Evolutionary conservation across 2,888 invertebrate species (phyloP).

Genomic region (Acanthococcus lagerstroemiae): DNA sequence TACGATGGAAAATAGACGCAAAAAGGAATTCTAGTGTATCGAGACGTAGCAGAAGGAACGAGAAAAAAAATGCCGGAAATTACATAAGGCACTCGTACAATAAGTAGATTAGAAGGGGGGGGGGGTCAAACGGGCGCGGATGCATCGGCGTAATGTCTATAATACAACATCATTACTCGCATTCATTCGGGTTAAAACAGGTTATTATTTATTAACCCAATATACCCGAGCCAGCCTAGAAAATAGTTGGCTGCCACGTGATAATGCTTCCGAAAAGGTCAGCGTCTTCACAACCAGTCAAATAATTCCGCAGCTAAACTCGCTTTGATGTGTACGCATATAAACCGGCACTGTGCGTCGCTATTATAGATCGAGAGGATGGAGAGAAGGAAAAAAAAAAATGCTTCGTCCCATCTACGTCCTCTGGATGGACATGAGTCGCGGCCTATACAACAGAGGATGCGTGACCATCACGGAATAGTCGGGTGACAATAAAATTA

Average conservation of each 20-base stretch:
- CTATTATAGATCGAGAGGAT: too few relatives aligned
- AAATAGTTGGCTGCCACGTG: not conserved
- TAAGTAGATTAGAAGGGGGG: not conserved
- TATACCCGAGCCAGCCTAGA: not conserved
- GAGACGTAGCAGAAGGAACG: not conserved
- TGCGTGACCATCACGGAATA: too few relatives aligned
- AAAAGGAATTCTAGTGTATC: too few relatives aligned
- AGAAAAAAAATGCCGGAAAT: not conserved
- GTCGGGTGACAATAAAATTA: too few relatives aligned
- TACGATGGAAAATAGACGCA: too few relatives aligned
- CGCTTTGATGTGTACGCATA: too few relatives aligned
- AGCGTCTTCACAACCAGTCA: not conserved
- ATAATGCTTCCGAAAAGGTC: constrained; percentile 4
- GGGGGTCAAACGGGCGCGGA: not conserved
- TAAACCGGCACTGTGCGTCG: too few relatives aligned
- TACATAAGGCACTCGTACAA: not conserved
- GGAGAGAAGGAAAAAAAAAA: too few relatives aligned
- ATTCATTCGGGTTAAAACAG: constrained; percentile 5
- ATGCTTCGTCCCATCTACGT: too few relatives aligned
- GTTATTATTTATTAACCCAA: constrained; percentile 10
- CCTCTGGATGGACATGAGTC: too few relatives aligned
- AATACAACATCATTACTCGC: not conserved
- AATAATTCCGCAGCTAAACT: too few relatives aligned
- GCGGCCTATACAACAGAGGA: too few relatives aligned
- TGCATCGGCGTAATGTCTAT: not conserved